These are phyloP conservation scores for Muscicapa adusta DNA, from an alignment of 2,113 vertebrate species.

Conservation along the genomic window DNA sequence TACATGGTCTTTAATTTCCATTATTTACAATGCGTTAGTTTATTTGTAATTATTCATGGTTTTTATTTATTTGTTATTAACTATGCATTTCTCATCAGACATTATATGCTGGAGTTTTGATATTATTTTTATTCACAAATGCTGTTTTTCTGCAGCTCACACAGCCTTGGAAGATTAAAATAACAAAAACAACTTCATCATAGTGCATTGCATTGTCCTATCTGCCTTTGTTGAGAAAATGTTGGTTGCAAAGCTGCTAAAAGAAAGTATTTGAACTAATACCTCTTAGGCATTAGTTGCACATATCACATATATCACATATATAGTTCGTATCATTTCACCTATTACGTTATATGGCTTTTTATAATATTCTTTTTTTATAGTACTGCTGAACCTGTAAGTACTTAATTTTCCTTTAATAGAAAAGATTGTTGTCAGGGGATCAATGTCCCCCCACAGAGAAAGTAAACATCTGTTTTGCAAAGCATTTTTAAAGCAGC, in stretches of 20 bases:
- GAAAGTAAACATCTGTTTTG: slow-evolving; percentile 65
- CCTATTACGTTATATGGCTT: not conserved
- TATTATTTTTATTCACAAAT: slow-evolving; percentile 6
- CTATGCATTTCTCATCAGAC: not conserved
- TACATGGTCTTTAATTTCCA: not conserved
- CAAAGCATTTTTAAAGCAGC: slow-evolving; percentile 55
- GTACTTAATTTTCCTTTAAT: slow-evolving; percentile 45
- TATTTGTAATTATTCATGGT: not conserved
- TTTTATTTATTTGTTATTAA: not conserved
- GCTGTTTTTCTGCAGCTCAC: not conserved
- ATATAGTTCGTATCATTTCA: not conserved
- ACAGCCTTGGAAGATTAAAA: slow-evolving; percentile 4
- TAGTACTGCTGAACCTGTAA: not conserved
- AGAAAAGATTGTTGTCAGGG: not conserved
- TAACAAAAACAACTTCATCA: slow-evolving; percentile 21
- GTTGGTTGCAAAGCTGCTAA: not conserved
- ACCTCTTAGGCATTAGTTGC: not conserved
- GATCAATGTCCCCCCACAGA: slow-evolving; percentile 34
- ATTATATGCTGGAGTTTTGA: not conserved
- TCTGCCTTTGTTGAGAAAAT: not conserved
- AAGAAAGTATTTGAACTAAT: not conserved
- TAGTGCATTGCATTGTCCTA: not conserved
- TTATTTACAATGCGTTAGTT: not conserved
- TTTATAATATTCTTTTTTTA: slow-evolving; percentile 17
- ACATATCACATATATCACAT: not conserved